Percentiles rank a stretch among this genome's conserved stretches.
Conservation (phyloP, 2,888 invertebrate species). For the Drosophila multiciliata region DNA sequence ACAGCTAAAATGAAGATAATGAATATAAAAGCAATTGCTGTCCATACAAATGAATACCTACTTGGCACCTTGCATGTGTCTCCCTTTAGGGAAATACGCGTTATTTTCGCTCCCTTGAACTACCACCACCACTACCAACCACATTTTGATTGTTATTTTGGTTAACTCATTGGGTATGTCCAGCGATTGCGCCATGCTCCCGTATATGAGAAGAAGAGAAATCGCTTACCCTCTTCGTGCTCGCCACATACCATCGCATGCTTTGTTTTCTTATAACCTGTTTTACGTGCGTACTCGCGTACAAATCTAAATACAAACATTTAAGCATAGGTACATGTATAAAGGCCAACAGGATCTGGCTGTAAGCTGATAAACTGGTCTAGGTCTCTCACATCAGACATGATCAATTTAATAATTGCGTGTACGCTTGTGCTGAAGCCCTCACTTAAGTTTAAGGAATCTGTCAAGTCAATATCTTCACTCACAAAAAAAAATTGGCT, state of each 20-base stretch:
- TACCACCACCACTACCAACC: not conserved
- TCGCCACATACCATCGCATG: slow-evolving; percentile 23
- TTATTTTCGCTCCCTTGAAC: slow-evolving; percentile 26
- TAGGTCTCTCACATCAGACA: not conserved
- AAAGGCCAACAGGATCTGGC: slow-evolving; percentile 28
- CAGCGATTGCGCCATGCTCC: slow-evolving; percentile 74
- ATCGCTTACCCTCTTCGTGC: slow-evolving; percentile 50
- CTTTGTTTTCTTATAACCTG: slow-evolving; percentile 51
- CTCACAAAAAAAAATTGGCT: not conserved
- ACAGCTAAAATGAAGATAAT: slow-evolving; percentile 1
- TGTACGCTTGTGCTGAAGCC: not conserved
- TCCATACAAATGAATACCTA: not conserved
- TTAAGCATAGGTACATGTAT: not conserved
- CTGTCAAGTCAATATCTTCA: not conserved
- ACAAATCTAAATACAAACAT: not conserved
- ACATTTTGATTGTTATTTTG: slow-evolving; percentile 7
- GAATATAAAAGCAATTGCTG: not conserved
- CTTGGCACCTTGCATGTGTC: slow-evolving; percentile 2
- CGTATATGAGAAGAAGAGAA: slow-evolving; percentile 72
- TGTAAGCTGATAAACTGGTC: not conserved
- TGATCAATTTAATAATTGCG: not conserved
- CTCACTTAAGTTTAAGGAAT: not conserved
- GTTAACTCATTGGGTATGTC: slow-evolving; percentile 47
- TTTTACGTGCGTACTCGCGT: slow-evolving; percentile 18
- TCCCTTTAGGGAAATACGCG: not conserved